These are phyloP conservation scores for Sarcophaga peregrina DNA, from an alignment of 1,140 invertebrate species.

Conservation along the genomic window DNA sequence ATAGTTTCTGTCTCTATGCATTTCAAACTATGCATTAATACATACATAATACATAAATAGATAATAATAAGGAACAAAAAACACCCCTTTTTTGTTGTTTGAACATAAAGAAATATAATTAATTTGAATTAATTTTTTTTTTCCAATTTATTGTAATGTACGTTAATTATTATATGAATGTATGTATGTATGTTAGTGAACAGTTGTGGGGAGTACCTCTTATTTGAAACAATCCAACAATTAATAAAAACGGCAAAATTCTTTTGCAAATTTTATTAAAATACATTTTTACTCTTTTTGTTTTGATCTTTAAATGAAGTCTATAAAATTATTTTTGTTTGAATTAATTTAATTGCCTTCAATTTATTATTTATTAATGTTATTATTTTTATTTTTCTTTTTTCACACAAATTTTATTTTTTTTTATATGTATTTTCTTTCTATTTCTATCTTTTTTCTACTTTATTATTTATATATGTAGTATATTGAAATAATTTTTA, in stretches of 20 bases:
- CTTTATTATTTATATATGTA: not conserved
- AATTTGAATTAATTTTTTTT: not conserved
- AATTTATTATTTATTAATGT: not conserved
- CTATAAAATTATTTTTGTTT: not conserved
- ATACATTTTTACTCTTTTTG: conserved; percentile 29
- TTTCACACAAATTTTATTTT: conserved; percentile 29
- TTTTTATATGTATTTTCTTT: conserved; percentile 25
- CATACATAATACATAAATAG: conserved; percentile 1
- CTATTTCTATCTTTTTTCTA: conserved; percentile 14
- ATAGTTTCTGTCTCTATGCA: not conserved
- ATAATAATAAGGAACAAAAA: not conserved
- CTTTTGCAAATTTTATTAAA: conserved; percentile 24
- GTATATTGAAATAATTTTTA: not conserved
- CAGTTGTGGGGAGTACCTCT: not conserved
- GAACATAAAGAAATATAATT: not conserved
- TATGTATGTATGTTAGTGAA: too few species aligned
- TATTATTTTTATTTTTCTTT: not conserved
- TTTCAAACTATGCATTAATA: not conserved
- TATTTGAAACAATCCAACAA: conserved; percentile 32
- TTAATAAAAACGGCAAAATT: conserved; percentile 20
- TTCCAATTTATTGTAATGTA: not conserved
- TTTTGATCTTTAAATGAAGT: not conserved
- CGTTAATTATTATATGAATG: too few species aligned
- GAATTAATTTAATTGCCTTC: not conserved
- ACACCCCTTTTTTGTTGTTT: not conserved